These are phyloP conservation scores for Patagioenas fasciata DNA, from an alignment of 2,113 vertebrate genomes.

Conservation along the genomic window DNA sequence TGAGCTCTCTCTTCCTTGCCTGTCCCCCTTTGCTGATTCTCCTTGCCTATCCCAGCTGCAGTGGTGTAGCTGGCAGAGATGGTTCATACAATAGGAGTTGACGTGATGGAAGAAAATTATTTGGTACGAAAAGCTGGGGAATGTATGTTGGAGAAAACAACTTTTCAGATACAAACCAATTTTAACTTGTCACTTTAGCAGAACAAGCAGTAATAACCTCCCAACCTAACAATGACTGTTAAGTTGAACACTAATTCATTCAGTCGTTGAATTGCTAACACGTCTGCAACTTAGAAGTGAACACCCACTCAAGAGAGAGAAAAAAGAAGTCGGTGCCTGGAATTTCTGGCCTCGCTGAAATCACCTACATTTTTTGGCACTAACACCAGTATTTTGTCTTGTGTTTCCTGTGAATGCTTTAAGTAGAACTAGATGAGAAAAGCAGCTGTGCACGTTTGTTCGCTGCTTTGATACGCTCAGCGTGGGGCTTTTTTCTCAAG, in stretches of 20 bases:
- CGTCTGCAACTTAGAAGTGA: constrained; percentile 74
- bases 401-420: constrained; percentile 34
- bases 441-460: background rate
- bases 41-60: background rate
- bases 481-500: background rate
- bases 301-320: constrained; percentile 70
- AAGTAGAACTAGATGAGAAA: constrained; percentile 42
- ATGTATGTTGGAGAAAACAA: constrained; percentile 21
- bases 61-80: background rate
- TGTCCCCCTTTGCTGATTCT: background rate
- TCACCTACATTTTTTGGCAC: constrained; percentile 30
- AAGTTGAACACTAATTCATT: constrained; percentile 75
- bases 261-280: constrained; percentile 74
- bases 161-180: constrained; percentile 20
- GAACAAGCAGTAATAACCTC: constrained; percentile 60
- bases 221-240: constrained; percentile 54
- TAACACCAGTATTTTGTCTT: background rate
- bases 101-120: background rate
- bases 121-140: background rate
- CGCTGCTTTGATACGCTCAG: background rate
- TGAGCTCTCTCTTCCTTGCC: background rate
- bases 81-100: background rate
- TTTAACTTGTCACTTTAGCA: constrained; percentile 53
- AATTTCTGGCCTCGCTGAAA: constrained; percentile 49
- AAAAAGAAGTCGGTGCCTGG: constrained; percentile 36